Base-by-base conservation (phyloP, 1,140 invertebrate species). In the Caerostris darwini region DNA sequence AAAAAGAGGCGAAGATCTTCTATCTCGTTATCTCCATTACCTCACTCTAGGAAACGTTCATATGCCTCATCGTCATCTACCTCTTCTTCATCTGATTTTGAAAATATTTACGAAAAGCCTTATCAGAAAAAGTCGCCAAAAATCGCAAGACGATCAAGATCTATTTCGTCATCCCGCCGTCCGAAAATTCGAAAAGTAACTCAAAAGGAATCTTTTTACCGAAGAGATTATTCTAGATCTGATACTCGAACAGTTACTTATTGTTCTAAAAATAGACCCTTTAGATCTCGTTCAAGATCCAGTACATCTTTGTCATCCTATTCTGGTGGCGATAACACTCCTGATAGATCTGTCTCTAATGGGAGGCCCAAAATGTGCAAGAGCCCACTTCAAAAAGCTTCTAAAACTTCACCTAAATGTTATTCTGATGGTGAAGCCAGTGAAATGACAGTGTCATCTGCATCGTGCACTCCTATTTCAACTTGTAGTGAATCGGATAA, bases 401-500 rank as follows among this genome's bases (percentile, higher is more conserved):
- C 71, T 12, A 53, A 7, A 50, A 77, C 12, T 83, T 57, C 82
- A 57, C 34, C 34, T 50, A n/a, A 6, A 17, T 19, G 54, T 0
- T 17, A 83, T 19, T 83, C 82, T 57, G 53, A 83, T 83, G 56
- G 54, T 83, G 56, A 58, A 58, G n/a, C 82, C 17, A 83, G 53
- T 8, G 53, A 56, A 17, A 56, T 56, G 17, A 57, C 86, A 17
- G 53, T 61, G 8, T 88, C 86, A 6, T 88, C 86, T 1, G 17
- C 34, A 64, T 88, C 86, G 53, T 64, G 86, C 7, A 88, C 86
- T 17, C 17, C 58, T 64, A 8, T 88, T 50, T 88, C 86, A 58
- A 58, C 83, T 85, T 12, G n/a, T 19, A 57, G 56, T 58, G 83
- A 85, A 19, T 8, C 56, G 19, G 83, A 85, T 17, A 57, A 17